Base-by-base conservation (phyloP, 2,888 invertebrate genomes). In the Andrena hattorfiana region DNA sequence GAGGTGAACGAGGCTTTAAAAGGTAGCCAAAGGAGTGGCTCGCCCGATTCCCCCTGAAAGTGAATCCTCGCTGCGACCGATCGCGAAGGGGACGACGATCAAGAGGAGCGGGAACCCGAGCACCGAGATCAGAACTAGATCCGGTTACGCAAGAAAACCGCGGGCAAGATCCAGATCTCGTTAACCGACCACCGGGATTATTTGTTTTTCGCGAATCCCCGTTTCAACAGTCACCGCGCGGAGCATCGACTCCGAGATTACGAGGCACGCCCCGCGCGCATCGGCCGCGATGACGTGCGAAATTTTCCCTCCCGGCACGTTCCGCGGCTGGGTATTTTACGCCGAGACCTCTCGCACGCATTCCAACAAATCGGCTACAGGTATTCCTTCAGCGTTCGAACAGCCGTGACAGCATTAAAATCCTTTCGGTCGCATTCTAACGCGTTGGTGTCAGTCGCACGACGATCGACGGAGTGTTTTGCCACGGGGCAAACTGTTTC, bases 131-230 rank as follows among this genome's bases (percentile, higher is more conserved):
- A 85, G 86, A 86, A 85, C 85, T 85, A 84, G 83, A 88, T 86
- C 84, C 88, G 85, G 90, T 92, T 91, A 89, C 90, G 89, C 87
- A 89, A 90, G 90, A 89, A 90, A 87, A 87, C 86, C 88, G 85
- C 87, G 86, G 83, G 77, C 87, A 84, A 81, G 85, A 87, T 90
- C 89, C 86, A 87, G 90, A 89, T 90, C 91, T 92, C 89, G 91
- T 91, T 91, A 90, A 89, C 86, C 86, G 81, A 81, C 81, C 71
- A 77, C 69, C 80, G 76, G 85, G 85, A 89, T 80, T 87, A 89
- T 89, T 89, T 85, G 85, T 88, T 90, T 90, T 84, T 84, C 83
- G 83, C 82, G 62, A 87, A 85, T 51, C 81, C 49, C 73, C 80
- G 76, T 81, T 83, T 72, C 68, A 82, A 73, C 76, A 76, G 80